phyloP scores from a whole-genome alignment of 2,797 vertebrate genomes.

The Macroramphosus scolopax region DNA sequence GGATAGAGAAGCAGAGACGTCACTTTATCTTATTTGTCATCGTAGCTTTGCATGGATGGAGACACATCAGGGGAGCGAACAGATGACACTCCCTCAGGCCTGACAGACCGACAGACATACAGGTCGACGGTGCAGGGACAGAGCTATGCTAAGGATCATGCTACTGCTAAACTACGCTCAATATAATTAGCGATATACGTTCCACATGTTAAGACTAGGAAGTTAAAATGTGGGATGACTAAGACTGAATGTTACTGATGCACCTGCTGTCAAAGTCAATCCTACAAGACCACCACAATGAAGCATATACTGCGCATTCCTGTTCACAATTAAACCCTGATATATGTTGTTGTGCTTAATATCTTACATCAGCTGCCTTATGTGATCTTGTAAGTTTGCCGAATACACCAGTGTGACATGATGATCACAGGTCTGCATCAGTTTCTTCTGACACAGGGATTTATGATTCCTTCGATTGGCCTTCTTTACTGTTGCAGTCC shows the following conservation, averaged over 20 bases:
- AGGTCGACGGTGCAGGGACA: conserved; percentile 43
- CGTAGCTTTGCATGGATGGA: conserved; percentile 38
- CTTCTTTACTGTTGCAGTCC: conserved; percentile 33
- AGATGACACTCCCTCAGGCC: conserved; percentile 34
- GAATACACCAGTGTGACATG: conserved; percentile 17
- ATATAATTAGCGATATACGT: conserved; percentile 2
- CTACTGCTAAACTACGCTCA: conserved; percentile 19
- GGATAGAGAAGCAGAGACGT: conserved; percentile 45
- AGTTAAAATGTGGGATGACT: conserved; percentile 11
- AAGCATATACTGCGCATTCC: background rate
- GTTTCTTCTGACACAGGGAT: conserved; percentile 20
- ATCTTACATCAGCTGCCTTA: conserved; percentile 48
- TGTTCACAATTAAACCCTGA: conserved; percentile 29
- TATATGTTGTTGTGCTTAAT: conserved; percentile 60
- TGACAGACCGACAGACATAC: conserved; percentile 31
- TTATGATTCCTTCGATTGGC: conserved; percentile 13
- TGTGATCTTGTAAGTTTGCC: conserved; percentile 19
- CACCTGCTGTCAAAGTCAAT: too few species aligned
- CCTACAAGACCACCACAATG: conserved; percentile 4
- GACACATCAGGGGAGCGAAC: conserved; percentile 38
- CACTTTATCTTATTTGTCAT: conserved; percentile 48
- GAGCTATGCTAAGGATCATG: conserved; percentile 56
- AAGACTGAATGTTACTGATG: conserved; percentile 1
- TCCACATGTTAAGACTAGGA: conserved; percentile 8
- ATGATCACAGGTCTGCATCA: conserved; percentile 23